Evolutionary conservation across 1,140 invertebrate genomes (phyloP), one percentile per base, ranked within the genome.

Genomic region (Heliconius congener): DNA sequence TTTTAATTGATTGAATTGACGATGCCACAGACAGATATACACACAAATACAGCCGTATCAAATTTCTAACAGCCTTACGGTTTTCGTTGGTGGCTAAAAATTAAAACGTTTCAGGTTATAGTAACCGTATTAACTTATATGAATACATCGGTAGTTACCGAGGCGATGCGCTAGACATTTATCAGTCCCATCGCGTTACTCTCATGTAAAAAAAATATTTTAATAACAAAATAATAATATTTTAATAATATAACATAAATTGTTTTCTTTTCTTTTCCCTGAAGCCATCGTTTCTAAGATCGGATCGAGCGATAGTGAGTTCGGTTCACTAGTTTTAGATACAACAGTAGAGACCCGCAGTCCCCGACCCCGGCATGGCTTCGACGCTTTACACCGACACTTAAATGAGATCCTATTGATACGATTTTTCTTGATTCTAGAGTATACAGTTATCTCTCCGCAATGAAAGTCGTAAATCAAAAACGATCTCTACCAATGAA

Each of bases 201-300:
- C 37, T 39, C 2, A 39, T 19, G 5, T 72, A 27, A 9, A 71
- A 34, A 37, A 3, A 30, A 37, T 71, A 23, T 30, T 71, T 39
- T 71, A 34, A 23, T 66, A n/a, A 78, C 73, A 66, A 30, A 73
- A 76, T 34, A 71, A 71, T 11, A 30, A 37, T 71, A 27, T 30
- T 72, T 39, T 72, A 34, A 23, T 73, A n/a, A 78, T 60, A 66
- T 30, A 73, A 76, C 72, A 73, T 83, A 83, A 82, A 82, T 42
- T 81, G 37, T 75, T 66, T 74, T 71, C 37, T 87, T 90, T 86
- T 90, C 82, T 90, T 71, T 88, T 91, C 87, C 80, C 86, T 78
- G 84, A 91, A 93, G 91, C 90, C 91, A 93, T 87, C 91, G 91
- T 81, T 93, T 93, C 87, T 93, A 89, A 90, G 84, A 82, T 79